Base-by-base conservation (phyloP, 2,113 vertebrate species). In the Hiodon alosoides region DNA sequence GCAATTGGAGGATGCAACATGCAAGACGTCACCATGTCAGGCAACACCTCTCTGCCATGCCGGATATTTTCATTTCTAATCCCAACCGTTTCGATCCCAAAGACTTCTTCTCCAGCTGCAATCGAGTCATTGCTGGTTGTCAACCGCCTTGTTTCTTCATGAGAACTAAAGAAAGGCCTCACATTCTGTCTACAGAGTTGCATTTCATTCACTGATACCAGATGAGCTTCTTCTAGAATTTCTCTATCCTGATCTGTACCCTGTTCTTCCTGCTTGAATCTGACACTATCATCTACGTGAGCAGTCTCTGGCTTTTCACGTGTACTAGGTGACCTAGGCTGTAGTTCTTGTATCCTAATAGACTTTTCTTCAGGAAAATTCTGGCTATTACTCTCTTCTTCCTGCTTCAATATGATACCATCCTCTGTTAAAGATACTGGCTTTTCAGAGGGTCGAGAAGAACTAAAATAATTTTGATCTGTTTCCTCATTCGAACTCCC, bases 41-140 rank as follows among this genome's bases (percentile, higher is more conserved):
- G 58, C 60, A 57, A 66, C 79, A 81, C 77, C 76, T 82, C 86
- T 68, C 16, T 76, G 4, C 54, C 72, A 51, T 61, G 47, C 47
- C 75, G 78, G 51, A 7, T 46, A 51, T n/a, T 76, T 60, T 76
- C 67, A 9, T 47, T 16, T 4, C 14, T 60, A n/a, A 16, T 7
- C 50, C 64, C 64, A 10, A 5, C 52, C 57, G 47, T 54, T 55
- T 74, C 66, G 52, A 48, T 9, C 67, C 4, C 53, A n/a, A 69
- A 6, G 47, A 48, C 9, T 61, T 31, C 48, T 7, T 78, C 69
- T 13, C 58, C 65, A n/a, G 16, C 62, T 6, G 50, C 16, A 2
- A 53, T 2, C 9, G 4, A 3, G 6, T 9, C 13, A 46, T 71
- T 53, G 48, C 11, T 54, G 13, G 62, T 46, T 16, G 7, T 13